These are phyloP conservation scores for Paramuricea clavata DNA, from an alignment of 92 coral and sea anemone species.

Conservation along the genomic window DNA sequence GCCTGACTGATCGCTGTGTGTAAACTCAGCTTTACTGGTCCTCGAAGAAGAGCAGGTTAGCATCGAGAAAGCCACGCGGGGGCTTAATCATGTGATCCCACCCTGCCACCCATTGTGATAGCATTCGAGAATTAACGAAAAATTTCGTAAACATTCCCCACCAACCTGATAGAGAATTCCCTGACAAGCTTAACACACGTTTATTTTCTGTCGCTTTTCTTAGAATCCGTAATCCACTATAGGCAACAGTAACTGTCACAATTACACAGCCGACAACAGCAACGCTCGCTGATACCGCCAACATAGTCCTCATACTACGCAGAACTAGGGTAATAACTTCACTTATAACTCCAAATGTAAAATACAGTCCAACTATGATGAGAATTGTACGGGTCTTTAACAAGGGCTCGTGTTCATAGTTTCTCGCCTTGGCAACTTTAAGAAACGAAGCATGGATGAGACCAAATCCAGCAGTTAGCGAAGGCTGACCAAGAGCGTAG, in stretches of 20 bases:
- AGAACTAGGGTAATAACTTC: neutral
- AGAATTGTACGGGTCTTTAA: conserved; percentile 3
- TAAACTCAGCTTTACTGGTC: too few relatives aligned
- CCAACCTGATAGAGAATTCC: conserved; percentile 4
- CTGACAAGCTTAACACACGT: neutral
- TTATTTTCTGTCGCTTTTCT: conserved; percentile 16
- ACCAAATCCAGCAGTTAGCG: conserved; percentile 27
- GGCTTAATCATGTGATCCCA: too few relatives aligned
- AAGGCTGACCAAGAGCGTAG: conserved; percentile 34
- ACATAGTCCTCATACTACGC: conserved; percentile 1
- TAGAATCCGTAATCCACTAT: conserved; percentile 14
- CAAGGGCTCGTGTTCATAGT: conserved; percentile 3
- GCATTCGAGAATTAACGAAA: too few relatives aligned
- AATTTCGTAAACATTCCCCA: too few relatives aligned
- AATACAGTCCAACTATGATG: conserved; percentile 12
- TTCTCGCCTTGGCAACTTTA: neutral
- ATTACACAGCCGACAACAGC: conserved; percentile 15
- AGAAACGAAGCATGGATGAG: conserved; percentile 22
- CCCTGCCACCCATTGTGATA: too few relatives aligned
- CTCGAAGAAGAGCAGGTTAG: too few relatives aligned
- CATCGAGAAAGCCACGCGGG: too few relatives aligned
- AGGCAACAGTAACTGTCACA: neutral
- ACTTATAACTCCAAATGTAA: conserved; percentile 13
- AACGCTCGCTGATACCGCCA: neutral
- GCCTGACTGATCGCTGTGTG: too few relatives aligned